Base-by-base conservation (phyloP, 1,140 invertebrate species). In the Pemphigus obesinymphae region DNA sequence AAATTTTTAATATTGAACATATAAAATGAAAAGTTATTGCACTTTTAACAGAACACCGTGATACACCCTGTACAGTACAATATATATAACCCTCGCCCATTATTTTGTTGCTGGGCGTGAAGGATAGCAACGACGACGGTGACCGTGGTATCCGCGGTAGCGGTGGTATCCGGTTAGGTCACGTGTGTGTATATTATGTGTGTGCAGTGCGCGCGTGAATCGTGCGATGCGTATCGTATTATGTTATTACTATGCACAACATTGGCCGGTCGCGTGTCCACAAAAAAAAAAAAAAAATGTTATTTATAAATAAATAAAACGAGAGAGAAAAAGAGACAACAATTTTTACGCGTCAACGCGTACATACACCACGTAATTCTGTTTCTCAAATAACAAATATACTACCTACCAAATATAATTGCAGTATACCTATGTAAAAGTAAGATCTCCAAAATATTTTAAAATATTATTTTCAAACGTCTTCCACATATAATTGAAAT, bases 231-330 rank as follows among this genome's bases (percentile, higher is more conserved):
- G 75, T 76, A 76, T 40, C 75, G 75, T 78, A 78, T 61, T 55
- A 55, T 76, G 73, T 76, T n/a, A 78, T 78, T 78, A 58, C 75
- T 78, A 78, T 78, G 75, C 75, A 26, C 50, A 20, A 43, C 50
- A 61, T 78, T 58, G 53, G 75, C 34, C 53, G 53, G 75, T 78
- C 75, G 37, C 75, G 75, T 78, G 75, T 58, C 55, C 53, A n/a
- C n/a, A 23, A 29, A 45, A 70, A 70, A 70, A 70, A 40, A 34
- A 68, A 43, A 61, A n/a, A n/a, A n/a, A n/a, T n/a, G n/a, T n/a
- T n/a, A n/a, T n/a, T n/a, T n/a, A n/a, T n/a, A n/a, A n/a, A n/a
- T 31, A 23, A 20, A 37, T n/a, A 40, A 70, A 43, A 40, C 37
- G 10, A 43, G 4, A 10, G n/a, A 34, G 58, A 63, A 5, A 37